Evolutionary conservation across 1,140 invertebrate genomes (phyloP).

Genomic region (Pseudomyrmex gracilis): DNA sequence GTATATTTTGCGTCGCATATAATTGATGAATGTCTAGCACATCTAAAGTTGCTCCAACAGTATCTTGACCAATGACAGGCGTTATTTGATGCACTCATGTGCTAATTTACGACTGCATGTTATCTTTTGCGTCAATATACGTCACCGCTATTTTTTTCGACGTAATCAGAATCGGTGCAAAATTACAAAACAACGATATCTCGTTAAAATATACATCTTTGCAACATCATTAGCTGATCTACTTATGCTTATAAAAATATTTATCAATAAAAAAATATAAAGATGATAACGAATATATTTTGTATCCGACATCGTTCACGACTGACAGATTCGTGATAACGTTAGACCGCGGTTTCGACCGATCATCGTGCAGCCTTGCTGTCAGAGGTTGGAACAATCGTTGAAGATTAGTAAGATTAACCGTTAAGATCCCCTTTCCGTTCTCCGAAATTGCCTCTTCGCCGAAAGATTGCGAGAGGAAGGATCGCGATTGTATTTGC

Average conservation of each 20-base stretch:
- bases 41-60: too few species aligned
- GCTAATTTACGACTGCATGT: too few species aligned
- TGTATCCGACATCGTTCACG: conserved; percentile 41
- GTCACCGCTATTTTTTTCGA: too few species aligned
- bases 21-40: too few species aligned
- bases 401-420: conserved; percentile 77
- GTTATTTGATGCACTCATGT: too few species aligned
- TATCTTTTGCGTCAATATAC: too few species aligned
- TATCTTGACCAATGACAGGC: too few species aligned
- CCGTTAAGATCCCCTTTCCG: conserved; percentile 65
- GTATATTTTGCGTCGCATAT: too few species aligned
- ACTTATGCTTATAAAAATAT: not conserved
- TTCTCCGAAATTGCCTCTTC: conserved; percentile 33
- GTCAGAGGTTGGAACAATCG: conserved; percentile 62
- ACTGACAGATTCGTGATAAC: conserved; percentile 67
- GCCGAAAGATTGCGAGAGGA: conserved; percentile 50
- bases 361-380: conserved; percentile 14
- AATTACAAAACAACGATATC: too few species aligned
- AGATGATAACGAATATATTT: not conserved
- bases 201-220: too few species aligned
- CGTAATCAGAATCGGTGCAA: too few species aligned
- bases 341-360: conserved; percentile 67
- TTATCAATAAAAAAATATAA: not conserved
- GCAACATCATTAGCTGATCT: not conserved
- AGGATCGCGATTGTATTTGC: conserved; percentile 44